These are phyloP conservation scores for Paramormyrops hopkinsi DNA, from an alignment of 2,797 vertebrate genomes.

Conservation along the genomic window DNA sequence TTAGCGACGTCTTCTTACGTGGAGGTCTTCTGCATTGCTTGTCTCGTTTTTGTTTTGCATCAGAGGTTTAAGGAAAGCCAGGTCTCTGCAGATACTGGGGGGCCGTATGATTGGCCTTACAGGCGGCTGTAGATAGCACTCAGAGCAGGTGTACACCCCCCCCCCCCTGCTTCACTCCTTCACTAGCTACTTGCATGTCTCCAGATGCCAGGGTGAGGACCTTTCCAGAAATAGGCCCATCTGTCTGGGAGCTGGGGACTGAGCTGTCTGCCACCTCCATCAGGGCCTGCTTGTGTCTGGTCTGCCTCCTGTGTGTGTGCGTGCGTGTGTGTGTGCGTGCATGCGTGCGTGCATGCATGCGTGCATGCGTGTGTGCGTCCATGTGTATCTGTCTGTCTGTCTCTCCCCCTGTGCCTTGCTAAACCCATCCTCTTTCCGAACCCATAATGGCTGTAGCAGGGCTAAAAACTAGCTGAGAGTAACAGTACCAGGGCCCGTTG, in stretches of 20 bases:
- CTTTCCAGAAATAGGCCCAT: not conserved
- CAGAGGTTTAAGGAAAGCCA: not conserved
- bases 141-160: not conserved
- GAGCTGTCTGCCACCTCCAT: not conserved
- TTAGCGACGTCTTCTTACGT: not conserved
- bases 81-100: not conserved
- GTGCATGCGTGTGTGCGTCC: not conserved
- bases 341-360: not conserved
- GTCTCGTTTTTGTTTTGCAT: not conserved
- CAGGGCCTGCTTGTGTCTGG: not conserved
- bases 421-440: not conserved
- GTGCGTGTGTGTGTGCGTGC: not conserved
- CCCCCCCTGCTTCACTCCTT: not conserved
- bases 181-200: not conserved
- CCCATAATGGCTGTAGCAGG: not conserved
- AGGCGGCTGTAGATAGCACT: not conserved
- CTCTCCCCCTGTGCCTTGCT: not conserved
- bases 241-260: not conserved
- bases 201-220: not conserved
- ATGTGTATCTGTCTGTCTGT: not conserved
- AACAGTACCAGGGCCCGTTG: not conserved
- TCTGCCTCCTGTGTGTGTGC: not conserved
- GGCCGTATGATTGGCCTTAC: not conserved
- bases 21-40: not conserved
- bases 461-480: not conserved